phyloP scores from a whole-genome alignment of 2,797 vertebrate genomes.

The Podargus strigoides region DNA sequence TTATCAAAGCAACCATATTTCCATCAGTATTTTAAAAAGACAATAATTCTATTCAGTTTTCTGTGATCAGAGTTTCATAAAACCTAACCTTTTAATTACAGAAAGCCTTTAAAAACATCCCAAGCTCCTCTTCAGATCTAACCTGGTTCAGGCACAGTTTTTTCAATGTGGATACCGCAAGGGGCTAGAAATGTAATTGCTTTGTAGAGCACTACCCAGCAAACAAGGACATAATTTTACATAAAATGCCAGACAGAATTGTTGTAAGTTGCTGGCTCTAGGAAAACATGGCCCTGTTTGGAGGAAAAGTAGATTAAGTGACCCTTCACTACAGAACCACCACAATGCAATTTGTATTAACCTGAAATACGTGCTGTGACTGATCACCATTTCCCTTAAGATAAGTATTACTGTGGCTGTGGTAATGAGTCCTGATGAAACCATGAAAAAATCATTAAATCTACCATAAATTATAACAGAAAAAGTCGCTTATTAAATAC shows the following conservation, averaged over 20 bases:
- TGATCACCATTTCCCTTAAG: conserved; percentile 32
- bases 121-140: neutral
- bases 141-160: neutral
- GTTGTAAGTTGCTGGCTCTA: conserved; percentile 1
- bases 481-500: neutral
- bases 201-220: neutral
- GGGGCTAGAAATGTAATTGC: neutral
- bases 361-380: neutral
- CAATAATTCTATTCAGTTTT: neutral
- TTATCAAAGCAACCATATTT: neutral
- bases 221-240: conserved; percentile 43
- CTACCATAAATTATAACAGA: neutral
- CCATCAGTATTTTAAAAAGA: neutral
- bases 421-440: conserved; percentile 4
- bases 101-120: neutral
- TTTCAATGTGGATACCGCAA: neutral
- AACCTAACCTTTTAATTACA: neutral
- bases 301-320: conserved; percentile 49
- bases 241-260: conserved; percentile 13
- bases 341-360: conserved; percentile 30
- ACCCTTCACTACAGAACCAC: conserved; percentile 22
- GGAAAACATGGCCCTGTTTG: neutral
- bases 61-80: neutral
- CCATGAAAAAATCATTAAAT: neutral
- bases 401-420: neutral